These are phyloP conservation scores for Arizona elegans DNA, from an alignment of 2,113 vertebrate genomes.

Conservation along the genomic window DNA sequence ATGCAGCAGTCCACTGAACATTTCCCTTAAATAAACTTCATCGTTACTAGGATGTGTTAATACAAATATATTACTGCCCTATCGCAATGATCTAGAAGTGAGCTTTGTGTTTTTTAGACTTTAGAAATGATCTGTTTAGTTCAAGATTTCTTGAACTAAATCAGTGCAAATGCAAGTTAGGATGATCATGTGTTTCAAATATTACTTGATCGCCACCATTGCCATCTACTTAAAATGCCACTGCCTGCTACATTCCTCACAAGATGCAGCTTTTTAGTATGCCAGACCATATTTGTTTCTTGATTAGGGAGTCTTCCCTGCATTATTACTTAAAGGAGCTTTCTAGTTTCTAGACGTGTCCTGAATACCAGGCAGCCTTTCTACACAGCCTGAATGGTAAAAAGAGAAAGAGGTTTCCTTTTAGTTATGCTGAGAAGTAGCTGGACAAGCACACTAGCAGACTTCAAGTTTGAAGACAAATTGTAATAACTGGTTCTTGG, in stretches of 20 bases:
- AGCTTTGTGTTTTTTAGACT: not conserved
- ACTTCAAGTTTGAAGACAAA: not conserved
- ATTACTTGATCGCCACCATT: not conserved
- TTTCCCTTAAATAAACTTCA: not conserved
- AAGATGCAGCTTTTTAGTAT: conserved; percentile 9
- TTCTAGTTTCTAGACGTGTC: conserved; percentile 38
- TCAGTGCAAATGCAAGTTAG: not conserved
- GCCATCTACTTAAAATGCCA: not conserved
- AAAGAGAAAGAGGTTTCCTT: not conserved
- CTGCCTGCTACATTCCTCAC: not conserved
- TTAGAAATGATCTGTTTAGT: not conserved
- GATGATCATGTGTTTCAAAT: not conserved
- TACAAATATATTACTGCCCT: not conserved
- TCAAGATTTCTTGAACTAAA: too few relatives aligned
- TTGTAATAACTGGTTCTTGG: not conserved
- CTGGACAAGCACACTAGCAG: not conserved
- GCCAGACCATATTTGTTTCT: not conserved
- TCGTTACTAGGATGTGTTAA: not conserved
- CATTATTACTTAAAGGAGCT: conserved; percentile 32
- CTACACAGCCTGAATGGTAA: conserved; percentile 1
- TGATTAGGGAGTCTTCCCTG: conserved; percentile 31
- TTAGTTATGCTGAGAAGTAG: not conserved
- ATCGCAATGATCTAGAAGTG: not conserved
- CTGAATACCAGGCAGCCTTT: conserved; percentile 9
- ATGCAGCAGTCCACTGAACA: not conserved